Conservation (phyloP, 2,797 vertebrate species). For the Botia kubotai region DNA sequence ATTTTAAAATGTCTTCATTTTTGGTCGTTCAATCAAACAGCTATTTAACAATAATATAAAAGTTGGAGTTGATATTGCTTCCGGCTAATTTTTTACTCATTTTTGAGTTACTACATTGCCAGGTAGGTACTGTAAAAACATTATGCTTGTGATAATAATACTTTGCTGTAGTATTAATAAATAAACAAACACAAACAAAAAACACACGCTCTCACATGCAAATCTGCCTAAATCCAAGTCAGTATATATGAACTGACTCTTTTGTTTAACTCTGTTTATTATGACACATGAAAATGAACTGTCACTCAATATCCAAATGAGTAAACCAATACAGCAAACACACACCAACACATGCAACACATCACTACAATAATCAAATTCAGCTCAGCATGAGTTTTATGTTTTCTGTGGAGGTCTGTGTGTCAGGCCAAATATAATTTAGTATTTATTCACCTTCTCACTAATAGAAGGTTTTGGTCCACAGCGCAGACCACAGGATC, state of each 20-base stretch:
- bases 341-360: background rate
- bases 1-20: too few species aligned
- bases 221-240: background rate
- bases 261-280: background rate
- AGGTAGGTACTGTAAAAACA: background rate
- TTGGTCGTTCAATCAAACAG: background rate
- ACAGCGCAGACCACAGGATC: background rate
- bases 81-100: too few species aligned
- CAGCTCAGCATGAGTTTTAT: background rate
- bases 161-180: background rate
- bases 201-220: background rate
- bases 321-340: slow-evolving; percentile 4
- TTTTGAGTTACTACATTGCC: background rate
- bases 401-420: slow-evolving; percentile 9
- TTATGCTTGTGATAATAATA: background rate
- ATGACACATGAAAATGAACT: background rate
- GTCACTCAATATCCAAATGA: background rate
- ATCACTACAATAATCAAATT: background rate
- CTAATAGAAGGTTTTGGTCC: slow-evolving; percentile 7
- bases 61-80: background rate
- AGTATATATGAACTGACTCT: background rate
- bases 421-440: background rate
- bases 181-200: background rate
- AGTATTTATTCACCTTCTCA: background rate
- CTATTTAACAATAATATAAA: background rate